These are phyloP conservation scores for Alloscopus bannaensis DNA, from an alignment of 2,888 invertebrate genomes.

Conservation along the genomic window DNA sequence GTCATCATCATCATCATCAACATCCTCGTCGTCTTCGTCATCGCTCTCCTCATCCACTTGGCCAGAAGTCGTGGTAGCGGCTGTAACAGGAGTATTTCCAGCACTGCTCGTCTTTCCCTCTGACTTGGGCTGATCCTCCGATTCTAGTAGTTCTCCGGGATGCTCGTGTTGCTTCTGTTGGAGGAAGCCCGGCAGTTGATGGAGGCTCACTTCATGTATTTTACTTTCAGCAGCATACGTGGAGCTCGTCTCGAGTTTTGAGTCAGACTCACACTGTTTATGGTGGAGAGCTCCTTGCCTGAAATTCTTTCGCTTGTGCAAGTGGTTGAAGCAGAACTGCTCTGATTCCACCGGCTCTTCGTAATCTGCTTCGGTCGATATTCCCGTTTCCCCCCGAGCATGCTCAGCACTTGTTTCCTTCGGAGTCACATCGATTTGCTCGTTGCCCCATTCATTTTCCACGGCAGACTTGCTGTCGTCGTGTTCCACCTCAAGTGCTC, in stretches of 20 bases:
- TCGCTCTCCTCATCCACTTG: slow-evolving; percentile 55
- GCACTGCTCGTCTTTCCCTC: slow-evolving; percentile 40
- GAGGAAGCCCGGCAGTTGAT: slow-evolving; percentile 54
- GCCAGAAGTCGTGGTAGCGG: slow-evolving; percentile 38
- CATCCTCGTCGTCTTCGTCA: slow-evolving; percentile 43
- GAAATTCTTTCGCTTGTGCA: slow-evolving; percentile 39
- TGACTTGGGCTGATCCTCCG: slow-evolving; percentile 49
- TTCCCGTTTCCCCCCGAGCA: slow-evolving; percentile 72
- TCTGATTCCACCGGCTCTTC: slow-evolving; percentile 57
- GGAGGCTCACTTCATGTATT: slow-evolving; percentile 53
- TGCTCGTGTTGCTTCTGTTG: slow-evolving; percentile 55
- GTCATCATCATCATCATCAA: slow-evolving; percentile 33
- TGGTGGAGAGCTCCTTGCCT: slow-evolving; percentile 24
- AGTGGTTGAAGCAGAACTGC: slow-evolving; percentile 45
- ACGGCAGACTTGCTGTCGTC: slow-evolving; percentile 58
- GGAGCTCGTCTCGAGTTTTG: slow-evolving; percentile 31
- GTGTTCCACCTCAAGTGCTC: slow-evolving; percentile 43
- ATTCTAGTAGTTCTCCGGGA: slow-evolving; percentile 27
- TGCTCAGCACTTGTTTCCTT: slow-evolving; percentile 67
- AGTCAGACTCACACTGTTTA: slow-evolving; percentile 36
- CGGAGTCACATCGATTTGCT: slow-evolving; percentile 64
- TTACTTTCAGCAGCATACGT: slow-evolving; percentile 42
- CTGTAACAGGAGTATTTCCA: slow-evolving; percentile 12
- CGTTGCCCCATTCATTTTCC: slow-evolving; percentile 66
- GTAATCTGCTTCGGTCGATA: slow-evolving; percentile 72